Base-by-base conservation (phyloP, 2,888 invertebrate genomes). In the Harpalus rubripes region DNA sequence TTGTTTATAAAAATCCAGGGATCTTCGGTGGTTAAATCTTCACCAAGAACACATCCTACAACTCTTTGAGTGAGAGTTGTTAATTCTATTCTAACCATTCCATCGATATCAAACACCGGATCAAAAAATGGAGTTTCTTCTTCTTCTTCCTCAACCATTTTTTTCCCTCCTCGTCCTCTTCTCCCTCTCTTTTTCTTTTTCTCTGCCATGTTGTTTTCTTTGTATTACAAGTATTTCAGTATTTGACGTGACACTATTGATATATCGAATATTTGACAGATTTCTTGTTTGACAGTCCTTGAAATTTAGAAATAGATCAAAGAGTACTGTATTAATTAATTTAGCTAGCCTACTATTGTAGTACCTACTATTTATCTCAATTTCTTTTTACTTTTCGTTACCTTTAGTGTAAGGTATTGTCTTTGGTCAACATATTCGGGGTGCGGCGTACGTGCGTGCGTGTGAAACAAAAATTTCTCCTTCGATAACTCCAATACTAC, bases 1-100 rank as follows among this genome's bases (percentile, higher is more conserved):
- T 94, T 96, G 26, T 91, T 91, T 0, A 96, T 91, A 85, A 92
- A 92, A 86, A 94, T 94, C 96, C 96, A 96, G 0, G 96, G 96
- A 88, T 93, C 94, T 89, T 96, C 96, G n/a, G 94, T 93, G 0
- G 94, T 95, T 0, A 96, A 93, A 88, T 96, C 93, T 52, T 93
- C 91, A 0, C 95, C 96, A 59, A 96, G 93, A 1, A 94, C 92
- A 87, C 95, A 92, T 85, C 94, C 94, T 10, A 96, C 89, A 79
- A 92, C 92, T 86, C 92, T 91, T 88, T 95, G 95, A n/a, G 94
- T 94, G 86, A 93, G 90, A 87, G 93, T 92, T 1, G 93, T 92
- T 41, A 95, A 86, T 8, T 91, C 87, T 7, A 95, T 88, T 87
- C 91, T 93, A 58, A 90, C 88, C 5, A 95, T 93, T 1, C 94